Evolutionary conservation across 2,888 invertebrate species (phyloP).

Genomic region (Drosophila rellima): DNA sequence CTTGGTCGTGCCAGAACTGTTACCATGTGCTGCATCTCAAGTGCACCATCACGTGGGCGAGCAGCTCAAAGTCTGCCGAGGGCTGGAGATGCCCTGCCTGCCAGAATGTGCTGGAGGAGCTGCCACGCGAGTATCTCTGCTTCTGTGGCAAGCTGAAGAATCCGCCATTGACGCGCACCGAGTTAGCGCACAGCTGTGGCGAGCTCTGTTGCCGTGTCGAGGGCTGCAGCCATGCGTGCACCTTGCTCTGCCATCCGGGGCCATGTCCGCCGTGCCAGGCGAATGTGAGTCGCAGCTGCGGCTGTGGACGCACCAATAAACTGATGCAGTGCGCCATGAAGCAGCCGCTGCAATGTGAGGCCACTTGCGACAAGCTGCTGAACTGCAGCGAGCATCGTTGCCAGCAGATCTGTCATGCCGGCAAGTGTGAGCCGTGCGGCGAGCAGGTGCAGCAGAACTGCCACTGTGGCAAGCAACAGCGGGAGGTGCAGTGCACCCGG

Average conservation of each 20-base stretch:
- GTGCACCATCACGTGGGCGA: conserved; percentile 97
- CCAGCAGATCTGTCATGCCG: conserved; percentile 91
- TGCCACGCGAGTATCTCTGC: conserved; percentile 94
- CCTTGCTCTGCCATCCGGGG: conserved; percentile 96
- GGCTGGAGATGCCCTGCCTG: conserved; percentile 99
- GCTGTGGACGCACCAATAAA: conserved; percentile 91
- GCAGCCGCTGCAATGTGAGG: conserved; percentile 90
- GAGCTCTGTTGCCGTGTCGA: conserved; percentile 90
- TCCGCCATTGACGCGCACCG: conserved; percentile 91
- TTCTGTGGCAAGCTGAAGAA: conserved; percentile 94
- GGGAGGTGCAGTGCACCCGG: conserved; percentile 88
- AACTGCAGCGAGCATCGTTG: conserved; percentile 93
- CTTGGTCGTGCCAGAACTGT: conserved; percentile 97
- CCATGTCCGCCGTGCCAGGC: conserved; percentile 96
- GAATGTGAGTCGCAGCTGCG: conserved; percentile 90
- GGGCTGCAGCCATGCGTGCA: conserved; percentile 90
- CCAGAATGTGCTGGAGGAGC: conserved; percentile 91
- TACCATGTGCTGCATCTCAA: conserved; percentile 96
- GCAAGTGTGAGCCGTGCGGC: conserved; percentile 91
- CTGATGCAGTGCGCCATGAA: conserved; percentile 91
- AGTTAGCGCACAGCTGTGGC: conserved; percentile 96
- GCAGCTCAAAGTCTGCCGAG: conserved; percentile 91
- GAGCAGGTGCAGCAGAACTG: conserved; percentile 90
- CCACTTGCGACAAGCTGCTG: conserved; percentile 90
- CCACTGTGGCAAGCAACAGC: conserved; percentile 89